Conservation (phyloP, 2,113 vertebrate species). For the Leucoraja erinaceus region DNA sequence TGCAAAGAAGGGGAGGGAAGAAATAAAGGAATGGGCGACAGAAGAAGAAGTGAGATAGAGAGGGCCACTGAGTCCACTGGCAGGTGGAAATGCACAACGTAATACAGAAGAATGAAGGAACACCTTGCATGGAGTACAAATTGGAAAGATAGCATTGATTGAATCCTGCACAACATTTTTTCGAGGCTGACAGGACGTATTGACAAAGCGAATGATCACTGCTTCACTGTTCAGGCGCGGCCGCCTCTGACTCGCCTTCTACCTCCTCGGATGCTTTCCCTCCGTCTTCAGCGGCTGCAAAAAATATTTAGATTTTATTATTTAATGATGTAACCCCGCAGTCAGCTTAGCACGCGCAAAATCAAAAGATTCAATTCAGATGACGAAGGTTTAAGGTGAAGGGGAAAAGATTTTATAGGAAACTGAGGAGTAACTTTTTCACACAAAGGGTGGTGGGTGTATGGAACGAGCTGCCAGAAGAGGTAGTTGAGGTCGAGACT, state of each 20-base stretch:
- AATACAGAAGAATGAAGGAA: slow-evolving; percentile 25
- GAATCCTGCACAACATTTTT: slow-evolving; percentile 28
- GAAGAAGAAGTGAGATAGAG: not conserved
- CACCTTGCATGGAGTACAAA: slow-evolving; percentile 23
- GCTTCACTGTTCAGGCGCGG: slow-evolving; percentile 1
- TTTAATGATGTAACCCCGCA: not conserved
- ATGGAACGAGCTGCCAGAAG: no score
- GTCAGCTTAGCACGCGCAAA: not conserved
- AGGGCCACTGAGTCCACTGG: not conserved
- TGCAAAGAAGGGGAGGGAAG: not conserved
- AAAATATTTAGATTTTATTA: not conserved
- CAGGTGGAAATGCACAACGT: slow-evolving; percentile 10
- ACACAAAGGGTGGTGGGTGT: no score
- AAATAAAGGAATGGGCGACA: not conserved
- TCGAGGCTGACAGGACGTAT: not conserved
- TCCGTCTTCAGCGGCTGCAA: slow-evolving; percentile 18
- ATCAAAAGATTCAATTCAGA: not conserved
- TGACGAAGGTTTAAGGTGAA: no score
- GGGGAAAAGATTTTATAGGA: no score
- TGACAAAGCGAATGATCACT: not conserved
- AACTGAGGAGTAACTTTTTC: no score
- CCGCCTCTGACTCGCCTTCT: slow-evolving; percentile 9
- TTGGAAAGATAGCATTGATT: slow-evolving; percentile 2
- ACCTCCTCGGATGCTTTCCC: slow-evolving; percentile 3
- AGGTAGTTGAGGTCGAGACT: no score